Percentiles rank a stretch among this genome's conserved stretches.
phyloP scores from a whole-genome alignment of 2,113 vertebrate species.

The Syrmaticus mikado region DNA sequence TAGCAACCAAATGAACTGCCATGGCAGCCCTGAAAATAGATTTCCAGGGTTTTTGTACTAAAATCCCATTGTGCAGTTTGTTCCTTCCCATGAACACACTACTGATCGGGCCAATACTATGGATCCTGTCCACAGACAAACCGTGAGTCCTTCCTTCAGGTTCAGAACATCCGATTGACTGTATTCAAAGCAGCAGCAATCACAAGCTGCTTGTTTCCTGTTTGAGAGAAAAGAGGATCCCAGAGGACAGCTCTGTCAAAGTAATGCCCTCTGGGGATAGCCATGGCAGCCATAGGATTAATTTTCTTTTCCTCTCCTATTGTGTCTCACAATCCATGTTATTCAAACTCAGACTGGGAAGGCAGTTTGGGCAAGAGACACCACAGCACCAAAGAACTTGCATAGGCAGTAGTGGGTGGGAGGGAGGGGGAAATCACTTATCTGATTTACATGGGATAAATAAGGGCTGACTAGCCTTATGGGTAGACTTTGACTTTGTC shows the following conservation, averaged over 20 bases:
- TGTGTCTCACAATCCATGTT: neutral
- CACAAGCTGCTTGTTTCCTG: neutral
- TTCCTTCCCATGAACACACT: neutral
- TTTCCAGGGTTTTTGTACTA: neutral
- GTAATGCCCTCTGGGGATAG: neutral
- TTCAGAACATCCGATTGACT: neutral
- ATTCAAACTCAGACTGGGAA: neutral
- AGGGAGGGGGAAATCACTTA: fast-evolving
- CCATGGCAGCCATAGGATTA: neutral
- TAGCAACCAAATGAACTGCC: neutral
- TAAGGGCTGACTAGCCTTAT: neutral
- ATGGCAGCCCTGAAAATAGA: neutral
- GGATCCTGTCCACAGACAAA: neutral
- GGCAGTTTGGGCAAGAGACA: neutral
- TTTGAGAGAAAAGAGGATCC: neutral
- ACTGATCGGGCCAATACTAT: neutral
- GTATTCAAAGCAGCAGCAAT: neutral
- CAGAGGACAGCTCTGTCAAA: neutral
- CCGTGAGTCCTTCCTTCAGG: neutral
- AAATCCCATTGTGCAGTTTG: neutral
- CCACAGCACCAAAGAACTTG: neutral
- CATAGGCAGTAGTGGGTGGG: neutral
- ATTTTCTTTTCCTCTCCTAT: neutral
- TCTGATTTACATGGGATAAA: neutral
- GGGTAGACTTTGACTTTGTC: neutral